Evolutionary conservation across 2,888 invertebrate species (phyloP), one percentile per base, ranked within the genome.

Genomic region (Pantelozetes paolii): DNA sequence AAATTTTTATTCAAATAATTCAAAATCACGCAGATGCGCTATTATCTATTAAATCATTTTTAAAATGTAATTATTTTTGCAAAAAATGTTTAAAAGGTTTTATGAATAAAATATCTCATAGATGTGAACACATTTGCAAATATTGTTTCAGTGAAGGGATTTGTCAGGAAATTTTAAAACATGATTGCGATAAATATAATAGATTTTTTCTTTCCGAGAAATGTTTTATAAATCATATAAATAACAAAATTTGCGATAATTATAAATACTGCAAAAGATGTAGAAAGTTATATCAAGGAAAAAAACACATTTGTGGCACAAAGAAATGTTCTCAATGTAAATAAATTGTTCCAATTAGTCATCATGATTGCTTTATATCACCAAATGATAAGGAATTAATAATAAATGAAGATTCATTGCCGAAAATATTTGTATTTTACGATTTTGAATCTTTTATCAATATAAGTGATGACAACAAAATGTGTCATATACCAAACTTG

Each of bases 1-100:
- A 36, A 59, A 72, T 72, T 23, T 72, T 36, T 62, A 18, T 72
- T 5, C 32, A 23, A 1, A 36, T 59, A n/a, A 15, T 1, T 23
- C 36, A 71, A 2, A 28, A 62, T 62, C 72, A 72, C 40, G 54
- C 40, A 36, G 50, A 59, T 23, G 11, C 40, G 15, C n/a, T 57
- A 36, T 15, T 42, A 62, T 57, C 57, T 1, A 57, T 72, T 8
- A 59, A 32, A 18, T 32, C 72, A 15, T 72, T 72, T 72, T 28
- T 72, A 2, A 26, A 26, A 54, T 42, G 40, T 42, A 42, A 72
- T 20, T 72, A 36, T 23, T 72, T 57, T 36, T 72, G 72, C 23
- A 59, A 59, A 36, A 13, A 36, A 23, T 71, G 71, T 50, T 5
- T 50, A 1, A 71, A 71, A 71, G 71, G 48, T 18, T 71, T 20